Base-by-base conservation (phyloP, 2,888 invertebrate genomes). In the Anodontia alba region DNA sequence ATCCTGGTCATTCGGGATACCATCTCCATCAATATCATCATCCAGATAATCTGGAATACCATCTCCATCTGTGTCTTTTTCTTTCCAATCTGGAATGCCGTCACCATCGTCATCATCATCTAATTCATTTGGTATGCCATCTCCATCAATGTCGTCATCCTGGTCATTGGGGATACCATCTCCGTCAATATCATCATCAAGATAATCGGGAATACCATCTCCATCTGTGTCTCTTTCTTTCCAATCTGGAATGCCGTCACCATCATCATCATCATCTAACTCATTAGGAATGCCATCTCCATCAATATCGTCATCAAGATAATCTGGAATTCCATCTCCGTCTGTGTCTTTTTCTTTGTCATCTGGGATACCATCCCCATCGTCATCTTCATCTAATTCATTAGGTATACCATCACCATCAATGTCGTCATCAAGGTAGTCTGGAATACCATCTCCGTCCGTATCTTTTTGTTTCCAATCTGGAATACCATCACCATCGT, bases 31-130 rank as follows among this genome's bases (percentile, higher is more conserved):
- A 69, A 82, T 87, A 82, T 93, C 93, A 12, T 90, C 76, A 36
- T 93, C 92, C 15, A 86, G 43, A 66, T 88, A 29, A 62, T 93
- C 93, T 7, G 93, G 93, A 31, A 93, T 93, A 23, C 93, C 93
- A 86, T 93, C 93, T 51, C 90, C 70, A 80, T 93, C 92, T 75
- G 76, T 80, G 76, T 91, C 92, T 26, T 88, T 76, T 49, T 92
- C 92, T 3, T 84, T 73, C 69, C 88, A 42, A 81, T 93, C 92
- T 3, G 90, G 90, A 67, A 92, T 91, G 31, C 91, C 91, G 76
- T 92, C 92, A 31, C 88, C 81, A 43, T 92, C 91, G 10, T 67
- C n/a, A 43, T 86, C 84, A 8, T 73, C 69, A 0, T 84, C 83
- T 15, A 62, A 8, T 20, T 87, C 42, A 72, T 92, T 90, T n/a